These are phyloP conservation scores for Cephus pygmeus DNA, from an alignment of 2,888 invertebrate species.

Conservation along the genomic window DNA sequence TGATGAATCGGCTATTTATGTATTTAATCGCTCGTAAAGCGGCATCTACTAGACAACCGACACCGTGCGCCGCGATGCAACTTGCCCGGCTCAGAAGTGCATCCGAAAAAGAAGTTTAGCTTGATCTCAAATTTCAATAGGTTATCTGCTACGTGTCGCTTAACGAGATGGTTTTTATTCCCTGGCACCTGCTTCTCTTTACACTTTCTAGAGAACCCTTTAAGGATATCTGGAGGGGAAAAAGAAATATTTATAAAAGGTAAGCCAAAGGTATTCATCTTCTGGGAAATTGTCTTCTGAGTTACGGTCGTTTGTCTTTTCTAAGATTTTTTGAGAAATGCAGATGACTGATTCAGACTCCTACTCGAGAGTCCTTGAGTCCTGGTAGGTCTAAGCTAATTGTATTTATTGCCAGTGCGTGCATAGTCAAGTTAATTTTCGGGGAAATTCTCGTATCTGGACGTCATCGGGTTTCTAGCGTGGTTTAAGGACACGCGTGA, in stretches of 20 bases:
- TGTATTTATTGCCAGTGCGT: constrained; percentile 5
- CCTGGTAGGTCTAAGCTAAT: not conserved
- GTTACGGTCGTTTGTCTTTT: not conserved
- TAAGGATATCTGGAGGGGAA: not conserved
- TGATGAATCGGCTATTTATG: constrained; percentile 49
- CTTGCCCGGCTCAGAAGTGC: not conserved
- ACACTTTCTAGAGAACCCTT: not conserved
- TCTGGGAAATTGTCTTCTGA: not conserved
- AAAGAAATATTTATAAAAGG: not conserved
- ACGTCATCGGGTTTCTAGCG: not conserved
- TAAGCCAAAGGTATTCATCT: not conserved
- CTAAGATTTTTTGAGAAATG: not conserved
- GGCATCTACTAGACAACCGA: constrained; percentile 37
- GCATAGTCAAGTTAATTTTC: not conserved
- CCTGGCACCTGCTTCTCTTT: not conserved
- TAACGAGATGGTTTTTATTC: not conserved
- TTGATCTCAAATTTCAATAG: constrained; percentile 5
- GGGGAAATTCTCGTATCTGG: not conserved
- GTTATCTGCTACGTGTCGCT: not conserved
- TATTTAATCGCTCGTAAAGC: constrained; percentile 56
- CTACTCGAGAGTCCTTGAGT: not conserved
- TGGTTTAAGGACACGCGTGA: constrained; percentile 15
- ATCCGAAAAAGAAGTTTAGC: not conserved
- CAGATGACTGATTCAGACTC: not conserved
- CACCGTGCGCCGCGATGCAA: constrained; percentile 5